phyloP scores from a whole-genome alignment of 2,888 invertebrate species.

The Dendrolimus pini region DNA sequence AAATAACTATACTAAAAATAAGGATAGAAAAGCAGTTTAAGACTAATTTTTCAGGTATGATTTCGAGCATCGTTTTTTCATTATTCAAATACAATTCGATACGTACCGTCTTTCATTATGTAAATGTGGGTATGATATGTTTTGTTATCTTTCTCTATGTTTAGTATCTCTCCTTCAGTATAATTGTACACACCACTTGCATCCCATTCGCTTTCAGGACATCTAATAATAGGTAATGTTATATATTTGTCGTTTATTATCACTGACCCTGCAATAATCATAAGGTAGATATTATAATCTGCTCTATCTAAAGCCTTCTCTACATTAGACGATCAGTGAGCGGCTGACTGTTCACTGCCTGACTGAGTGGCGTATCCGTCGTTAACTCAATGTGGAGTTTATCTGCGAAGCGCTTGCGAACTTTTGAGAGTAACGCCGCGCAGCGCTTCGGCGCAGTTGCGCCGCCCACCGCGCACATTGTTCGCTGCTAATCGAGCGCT shows the following conservation, averaged over 20 bases:
- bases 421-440: neutral
- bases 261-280: neutral
- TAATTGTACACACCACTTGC: neutral
- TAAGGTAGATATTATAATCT: neutral
- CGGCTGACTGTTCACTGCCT: neutral
- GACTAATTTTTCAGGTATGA: neutral
- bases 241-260: neutral
- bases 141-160: neutral
- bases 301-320: neutral
- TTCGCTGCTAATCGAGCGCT: too few species aligned
- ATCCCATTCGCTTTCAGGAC: neutral
- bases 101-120: neutral
- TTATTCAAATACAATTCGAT: neutral
- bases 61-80: neutral
- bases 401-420: neutral
- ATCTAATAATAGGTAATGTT: neutral
- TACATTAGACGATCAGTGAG: neutral
- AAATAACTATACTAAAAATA: neutral
- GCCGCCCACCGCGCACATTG: too few species aligned
- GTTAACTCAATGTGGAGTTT: neutral
- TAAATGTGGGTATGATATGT: neutral
- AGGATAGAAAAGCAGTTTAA: neutral
- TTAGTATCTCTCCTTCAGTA: neutral
- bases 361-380: neutral
- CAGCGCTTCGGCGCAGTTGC: too few species aligned